Conservation (phyloP, 1,140 invertebrate genomes). For the Mamestra configurata region DNA sequence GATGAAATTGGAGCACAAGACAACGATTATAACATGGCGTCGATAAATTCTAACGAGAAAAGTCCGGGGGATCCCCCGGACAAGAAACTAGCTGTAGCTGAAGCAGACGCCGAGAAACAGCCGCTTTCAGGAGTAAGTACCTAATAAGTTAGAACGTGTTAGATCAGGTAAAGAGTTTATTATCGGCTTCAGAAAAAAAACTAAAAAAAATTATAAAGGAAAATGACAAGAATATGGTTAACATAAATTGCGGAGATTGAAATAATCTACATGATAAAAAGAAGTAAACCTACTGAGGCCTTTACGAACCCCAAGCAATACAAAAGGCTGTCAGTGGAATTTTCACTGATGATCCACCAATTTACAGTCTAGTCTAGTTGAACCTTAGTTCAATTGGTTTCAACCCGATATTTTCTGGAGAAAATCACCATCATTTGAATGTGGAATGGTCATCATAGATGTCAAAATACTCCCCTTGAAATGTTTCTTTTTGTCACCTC, state of each 20-base stretch:
- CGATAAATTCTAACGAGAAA: conserved; percentile 82
- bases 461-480: neutral
- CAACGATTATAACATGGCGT: conserved; percentile 82
- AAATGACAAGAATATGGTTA: too few relatives aligned
- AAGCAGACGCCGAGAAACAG: conserved; percentile 82
- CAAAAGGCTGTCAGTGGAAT: too few relatives aligned
- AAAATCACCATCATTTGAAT: neutral
- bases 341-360: too few relatives aligned
- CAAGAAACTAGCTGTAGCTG: conserved; percentile 75
- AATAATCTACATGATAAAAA: neutral
- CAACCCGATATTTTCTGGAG: neutral
- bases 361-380: too few relatives aligned
- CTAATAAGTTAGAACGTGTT: too few relatives aligned
- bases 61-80: conserved; percentile 78
- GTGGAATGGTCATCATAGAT: neutral
- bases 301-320: too few relatives aligned
- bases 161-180: too few relatives aligned
- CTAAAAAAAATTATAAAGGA: too few relatives aligned
- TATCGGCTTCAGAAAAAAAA: too few relatives aligned
- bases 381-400: too few relatives aligned
- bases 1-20: conserved; percentile 84
- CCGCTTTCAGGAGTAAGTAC: conserved; percentile 80
- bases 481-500: neutral
- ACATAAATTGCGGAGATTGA: neutral
- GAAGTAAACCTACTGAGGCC: too few relatives aligned